Evolutionary conservation across 2,888 invertebrate species (phyloP), one percentile per base, ranked within the genome.

Genomic region (Patella ulyssiponensis): DNA sequence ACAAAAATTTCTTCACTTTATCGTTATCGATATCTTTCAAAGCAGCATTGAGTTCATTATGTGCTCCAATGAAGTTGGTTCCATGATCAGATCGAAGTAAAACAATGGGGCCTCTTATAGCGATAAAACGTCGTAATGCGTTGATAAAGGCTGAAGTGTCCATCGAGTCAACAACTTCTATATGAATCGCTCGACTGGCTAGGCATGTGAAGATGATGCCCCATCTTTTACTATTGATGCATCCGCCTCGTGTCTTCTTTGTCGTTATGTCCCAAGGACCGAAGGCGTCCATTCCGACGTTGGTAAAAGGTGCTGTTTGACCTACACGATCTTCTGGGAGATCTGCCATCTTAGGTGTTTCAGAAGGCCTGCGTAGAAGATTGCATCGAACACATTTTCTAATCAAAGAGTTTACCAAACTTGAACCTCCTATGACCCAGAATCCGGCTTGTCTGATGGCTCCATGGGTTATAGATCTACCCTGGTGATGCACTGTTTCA

Each of bases 11-110:
- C 17, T 58, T 58, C 20, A 58, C 58, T 1, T 58, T 17, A 20
- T 17, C 7, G 58, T 58, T 58, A 20, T 58, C 17, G 17, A 58
- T 58, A 4, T 58, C 58, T 58, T 58, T 9, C 4, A 58, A 20
- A 58, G 58, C 58, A n/a, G 17, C 58, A 4, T 58, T 58, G 17
- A 58, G 20, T 58, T 58, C 58, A 20, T 58, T 58, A 1, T 20
- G 58, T 58, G 75, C 75, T n/a, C 76, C 76, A 9, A 71, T 27
- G 27, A 76, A 76, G 44, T 76, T 76, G 5, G 76, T 76, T 4
- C 54, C 76, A 52, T 27, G 27, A 44, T 76, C 76, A 52, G 58
- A 74, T 7, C 56, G 56, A 14, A 74, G 17, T 17, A 33, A 64
- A 15, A 15, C 20, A 20, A 74, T 33, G n/a, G 58, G 15, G 17